Evolutionary conservation across 2,888 invertebrate genomes (phyloP).

Genomic region (Drosophila buzzatii): DNA sequence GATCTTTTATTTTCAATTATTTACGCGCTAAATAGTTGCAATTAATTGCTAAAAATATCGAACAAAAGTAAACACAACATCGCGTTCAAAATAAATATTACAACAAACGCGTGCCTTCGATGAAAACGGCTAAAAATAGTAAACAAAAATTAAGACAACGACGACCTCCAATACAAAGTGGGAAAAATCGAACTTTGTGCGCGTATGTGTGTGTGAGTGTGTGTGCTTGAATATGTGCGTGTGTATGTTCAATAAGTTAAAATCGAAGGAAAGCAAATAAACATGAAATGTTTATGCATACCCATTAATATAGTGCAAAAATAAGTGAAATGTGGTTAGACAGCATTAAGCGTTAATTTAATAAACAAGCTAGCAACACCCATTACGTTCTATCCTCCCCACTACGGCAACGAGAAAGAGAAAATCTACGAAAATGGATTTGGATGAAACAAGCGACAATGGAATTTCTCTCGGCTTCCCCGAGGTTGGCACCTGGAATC

Average conservation of each 20-base stretch:
- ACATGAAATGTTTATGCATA: slow-evolving; percentile 29
- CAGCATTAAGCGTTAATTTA: slow-evolving; percentile 41
- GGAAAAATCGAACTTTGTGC: slow-evolving; percentile 77
- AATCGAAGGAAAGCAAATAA: slow-evolving; percentile 42
- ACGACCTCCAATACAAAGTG: slow-evolving; percentile 72
- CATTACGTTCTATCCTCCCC: background rate
- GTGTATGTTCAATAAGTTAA: slow-evolving; percentile 49
- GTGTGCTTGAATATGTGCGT: slow-evolving; percentile 34
- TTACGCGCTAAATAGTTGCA: slow-evolving; percentile 54
- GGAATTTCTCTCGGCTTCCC: slow-evolving; percentile 79
- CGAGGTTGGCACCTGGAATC: slow-evolving; percentile 87
- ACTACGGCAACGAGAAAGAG: background rate
- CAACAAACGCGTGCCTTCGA: slow-evolving; percentile 13
- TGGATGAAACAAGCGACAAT: slow-evolving; percentile 78
- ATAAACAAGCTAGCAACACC: slow-evolving; percentile 38
- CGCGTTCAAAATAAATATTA: slow-evolving; percentile 30
- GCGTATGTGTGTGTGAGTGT: slow-evolving; percentile 50
- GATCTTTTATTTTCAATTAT: slow-evolving; percentile 50
- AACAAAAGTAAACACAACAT: slow-evolving; percentile 17
- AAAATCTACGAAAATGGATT: slow-evolving; percentile 55
- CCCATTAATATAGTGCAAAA: slow-evolving; percentile 41
- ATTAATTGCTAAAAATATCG: slow-evolving; percentile 39
- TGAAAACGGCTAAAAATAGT: slow-evolving; percentile 41
- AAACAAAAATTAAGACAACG: slow-evolving; percentile 59
- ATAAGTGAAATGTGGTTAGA: slow-evolving; percentile 38